Evolutionary conservation across 2,113 vertebrate species (phyloP).

Genomic region (Calyptomena viridis): DNA sequence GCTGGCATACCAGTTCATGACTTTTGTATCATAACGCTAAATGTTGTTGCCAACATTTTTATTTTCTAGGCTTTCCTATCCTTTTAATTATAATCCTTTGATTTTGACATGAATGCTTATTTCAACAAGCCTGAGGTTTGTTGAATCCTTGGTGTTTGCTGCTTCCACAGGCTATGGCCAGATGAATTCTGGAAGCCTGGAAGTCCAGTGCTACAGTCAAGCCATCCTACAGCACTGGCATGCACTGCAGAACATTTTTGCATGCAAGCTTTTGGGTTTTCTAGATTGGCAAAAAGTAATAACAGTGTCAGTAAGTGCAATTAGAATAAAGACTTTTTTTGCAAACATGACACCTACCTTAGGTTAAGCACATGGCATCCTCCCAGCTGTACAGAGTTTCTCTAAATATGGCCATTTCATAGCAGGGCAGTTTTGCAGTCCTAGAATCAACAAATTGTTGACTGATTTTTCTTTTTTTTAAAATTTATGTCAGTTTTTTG

Average conservation of each 20-base stretch:
- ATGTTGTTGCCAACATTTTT: not conserved
- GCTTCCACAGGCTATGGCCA: not conserved
- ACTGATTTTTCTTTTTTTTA: not conserved
- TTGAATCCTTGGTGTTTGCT: fast-evolving
- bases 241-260: not conserved
- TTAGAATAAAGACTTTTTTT: not conserved
- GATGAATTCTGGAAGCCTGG: not conserved
- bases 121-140: not conserved
- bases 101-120: not conserved
- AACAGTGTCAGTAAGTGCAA: not conserved
- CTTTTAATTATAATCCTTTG: not conserved
- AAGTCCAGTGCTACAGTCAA: not conserved
- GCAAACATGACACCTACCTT: not conserved
- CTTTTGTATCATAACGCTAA: not conserved
- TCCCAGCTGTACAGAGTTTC: not conserved
- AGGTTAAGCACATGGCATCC: not conserved
- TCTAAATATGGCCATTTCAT: not conserved
- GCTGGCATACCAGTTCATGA: not conserved
- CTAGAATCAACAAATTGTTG: not conserved
- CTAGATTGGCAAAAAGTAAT: not conserved
- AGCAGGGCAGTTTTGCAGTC: not conserved
- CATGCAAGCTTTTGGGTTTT: not conserved
- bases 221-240: not conserved
- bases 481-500: not conserved
- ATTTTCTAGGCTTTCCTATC: not conserved